These are phyloP conservation scores for Brenthis daphne DNA, from an alignment of 2,888 invertebrate species.

Conservation along the genomic window DNA sequence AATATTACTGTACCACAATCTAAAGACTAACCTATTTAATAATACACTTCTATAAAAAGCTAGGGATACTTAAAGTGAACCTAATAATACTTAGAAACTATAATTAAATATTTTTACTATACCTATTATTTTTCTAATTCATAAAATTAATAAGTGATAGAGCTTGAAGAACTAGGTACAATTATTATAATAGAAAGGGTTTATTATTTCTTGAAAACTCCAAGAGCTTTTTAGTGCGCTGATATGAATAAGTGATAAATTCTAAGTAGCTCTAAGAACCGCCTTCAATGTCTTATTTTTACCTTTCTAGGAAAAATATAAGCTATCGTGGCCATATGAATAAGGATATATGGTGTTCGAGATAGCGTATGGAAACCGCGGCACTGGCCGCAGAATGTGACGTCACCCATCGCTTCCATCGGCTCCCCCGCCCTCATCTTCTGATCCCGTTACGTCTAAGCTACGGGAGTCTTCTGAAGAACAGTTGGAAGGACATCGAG, in stretches of 20 bases:
- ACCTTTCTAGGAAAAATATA: constrained; percentile 64
- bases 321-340: constrained; percentile 60
- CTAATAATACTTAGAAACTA: not conserved
- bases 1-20: not conserved
- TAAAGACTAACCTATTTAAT: constrained; percentile 8
- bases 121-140: no score
- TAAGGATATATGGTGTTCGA: constrained; percentile 58
- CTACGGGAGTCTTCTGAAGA: constrained; percentile 77
- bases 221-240: not conserved
- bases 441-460: constrained; percentile 78
- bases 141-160: no score
- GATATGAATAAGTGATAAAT: not conserved
- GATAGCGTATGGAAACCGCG: constrained; percentile 70
- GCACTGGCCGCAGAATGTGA: constrained; percentile 78
- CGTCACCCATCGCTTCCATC: constrained; percentile 66
- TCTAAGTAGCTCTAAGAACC: not conserved
- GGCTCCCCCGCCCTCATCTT: constrained; percentile 70
- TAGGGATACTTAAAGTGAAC: not conserved
- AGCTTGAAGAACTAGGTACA: not conserved
- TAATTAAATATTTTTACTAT: not conserved
- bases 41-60: constrained; percentile 25
- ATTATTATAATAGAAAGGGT: not conserved
- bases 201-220: not conserved
- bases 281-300: not conserved
- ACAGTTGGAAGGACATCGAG: constrained; percentile 66